Base-by-base conservation (phyloP, 1,140 invertebrate species). In the Nebria ingens region DNA sequence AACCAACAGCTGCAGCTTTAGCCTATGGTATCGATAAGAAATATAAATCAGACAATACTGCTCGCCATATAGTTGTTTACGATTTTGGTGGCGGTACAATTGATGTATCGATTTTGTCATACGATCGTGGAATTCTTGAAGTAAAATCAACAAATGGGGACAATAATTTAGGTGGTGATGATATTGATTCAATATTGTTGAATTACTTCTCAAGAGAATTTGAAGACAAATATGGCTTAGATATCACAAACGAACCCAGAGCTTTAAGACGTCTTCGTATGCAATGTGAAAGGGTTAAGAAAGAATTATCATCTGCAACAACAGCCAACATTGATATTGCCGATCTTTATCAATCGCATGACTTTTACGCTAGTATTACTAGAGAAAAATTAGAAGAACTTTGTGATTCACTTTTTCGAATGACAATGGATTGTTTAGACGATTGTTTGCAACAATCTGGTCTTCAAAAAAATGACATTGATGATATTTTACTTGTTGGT, bases 61-160 rank as follows among this genome's bases (percentile, higher is more conserved):
- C 6, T 11, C 6, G 17, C 3, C 19, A 19, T 20, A 21, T 51
- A 6, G 2, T 11, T 20, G 50, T 21, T 52, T 98, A 97, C 71
- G 94, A 98, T 79, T 79, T 98, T 64, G 94, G 94, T 62, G 94
- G 94, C 70, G 94, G 94, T 64, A 97, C 94, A 53, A 97, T 97
- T 71, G 94, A 97, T 82, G 86, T 98, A 56, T 97, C 94, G 0
- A 87, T 98, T 67, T 74, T 98, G 58, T 94, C 97, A 79, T 97
- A 97, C 53, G 92, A 96, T 66, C 96, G 97, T 67, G 94, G 93
- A 20, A 93, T 97, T 0, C 97, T 98, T 72, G 94, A 97, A 73
- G 94, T 98, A 1, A 97, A 97, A 73, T 97, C 93, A 0, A 98
- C 94, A 12, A 97, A 97, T 68, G 94, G 94, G 45, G 78, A 79